Evolutionary conservation across 2,113 vertebrate genomes (phyloP).

Genomic region (Nothocercus nigrocapillus): DNA sequence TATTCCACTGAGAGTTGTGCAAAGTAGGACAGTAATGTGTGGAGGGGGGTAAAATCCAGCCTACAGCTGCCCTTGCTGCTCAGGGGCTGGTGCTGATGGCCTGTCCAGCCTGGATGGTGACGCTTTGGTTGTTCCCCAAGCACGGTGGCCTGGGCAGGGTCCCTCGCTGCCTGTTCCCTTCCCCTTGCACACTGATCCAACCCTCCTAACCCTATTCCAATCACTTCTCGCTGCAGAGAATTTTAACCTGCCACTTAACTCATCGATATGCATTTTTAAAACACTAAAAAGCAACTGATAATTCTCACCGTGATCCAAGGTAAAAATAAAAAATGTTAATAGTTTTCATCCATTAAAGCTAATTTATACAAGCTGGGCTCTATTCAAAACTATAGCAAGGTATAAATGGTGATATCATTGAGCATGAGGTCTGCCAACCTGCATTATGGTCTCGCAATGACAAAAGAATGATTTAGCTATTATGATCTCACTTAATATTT

Average conservation of each 20-base stretch:
- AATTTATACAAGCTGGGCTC: constrained; percentile 53
- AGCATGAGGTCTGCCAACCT: constrained; percentile 38
- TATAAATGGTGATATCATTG: constrained; percentile 44
- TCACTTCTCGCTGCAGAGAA: background rate
- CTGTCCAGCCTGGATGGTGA: background rate
- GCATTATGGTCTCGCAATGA: constrained; percentile 4
- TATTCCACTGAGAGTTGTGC: constrained; percentile 35
- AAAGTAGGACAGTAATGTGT: constrained; percentile 21
- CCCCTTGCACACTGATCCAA: background rate
- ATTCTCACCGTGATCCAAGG: background rate
- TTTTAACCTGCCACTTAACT: background rate
- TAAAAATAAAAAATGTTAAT: constrained; percentile 41
- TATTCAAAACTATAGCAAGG: constrained; percentile 15
- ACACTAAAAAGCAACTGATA: background rate
- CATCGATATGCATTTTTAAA: background rate
- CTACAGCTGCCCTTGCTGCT: constrained; percentile 43
- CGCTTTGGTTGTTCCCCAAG: background rate
- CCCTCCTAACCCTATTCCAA: background rate
- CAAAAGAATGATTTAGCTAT: constrained; percentile 58
- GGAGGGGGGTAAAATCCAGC: constrained; percentile 38
- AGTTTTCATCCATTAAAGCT: constrained; percentile 16
- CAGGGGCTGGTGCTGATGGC: background rate
- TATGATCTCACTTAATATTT: constrained; percentile 60
- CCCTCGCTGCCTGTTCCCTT: background rate
- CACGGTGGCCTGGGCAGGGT: background rate